Evolutionary conservation across 2,113 vertebrate genomes (phyloP), one percentile per base, ranked within the genome.

Genomic region (Tragulus kanchil): DNA sequence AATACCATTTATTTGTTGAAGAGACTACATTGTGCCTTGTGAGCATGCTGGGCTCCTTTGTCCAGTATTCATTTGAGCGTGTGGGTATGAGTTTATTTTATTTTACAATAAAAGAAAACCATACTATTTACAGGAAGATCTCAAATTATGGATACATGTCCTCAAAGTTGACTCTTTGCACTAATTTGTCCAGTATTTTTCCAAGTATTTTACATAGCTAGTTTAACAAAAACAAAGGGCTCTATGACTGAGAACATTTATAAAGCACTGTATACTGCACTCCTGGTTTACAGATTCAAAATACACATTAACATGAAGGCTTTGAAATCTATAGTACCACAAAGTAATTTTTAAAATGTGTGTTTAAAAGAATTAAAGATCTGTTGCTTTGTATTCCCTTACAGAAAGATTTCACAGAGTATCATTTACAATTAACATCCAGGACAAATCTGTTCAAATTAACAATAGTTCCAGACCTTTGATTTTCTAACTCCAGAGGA

Each of bases 391-490:
- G 14, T 85, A 96, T 86, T 69, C 36, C 36, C 7, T 67, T 85
- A 58, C n/a, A 62, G 45, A 87, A 96, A 96, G 92, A 59, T 48
- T 67, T 14, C 13, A 59, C 59, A 78, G 62, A 94, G n/a, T 26
- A 42, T 42, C 36, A 50, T 95, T 95, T 95, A 50, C 13, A 56
- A 25, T 67, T 84, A 86, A 42, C 52, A 91, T 58, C 67, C 59
- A 81, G 26, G 62, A 85, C n/a, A 86, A 23, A 87, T 77, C 25
- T 77, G 50, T 58, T 52, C 75, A 73, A 94, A 95, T 85, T 79
- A 89, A 64, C 50, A 92, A 25, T 92, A 62, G 94, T 93, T 93
- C 45, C 92, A 97, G 52, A 97, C 13, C 36, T 95, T 88, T 96
- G 56, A 85, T 94, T 96, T 92, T 94, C 77, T 87, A 87, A 94